Conservation (phyloP, 2,888 invertebrate genomes). For the Eledona agricola region DNA sequence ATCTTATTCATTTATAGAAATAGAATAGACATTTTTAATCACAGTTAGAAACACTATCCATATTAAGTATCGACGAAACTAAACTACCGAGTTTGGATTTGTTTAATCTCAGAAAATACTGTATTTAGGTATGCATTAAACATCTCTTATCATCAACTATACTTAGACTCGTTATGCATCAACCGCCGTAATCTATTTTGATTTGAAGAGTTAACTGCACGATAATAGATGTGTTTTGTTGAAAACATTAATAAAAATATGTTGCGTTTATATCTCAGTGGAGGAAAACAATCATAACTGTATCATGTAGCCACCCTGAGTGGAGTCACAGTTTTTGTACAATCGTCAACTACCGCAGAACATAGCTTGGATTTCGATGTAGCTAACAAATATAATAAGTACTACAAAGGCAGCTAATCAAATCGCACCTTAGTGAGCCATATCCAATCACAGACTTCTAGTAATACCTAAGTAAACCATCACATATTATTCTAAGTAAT, state of each 20-base stretch:
- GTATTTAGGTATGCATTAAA: conserved; percentile 25
- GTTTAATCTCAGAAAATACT: conserved; percentile 36
- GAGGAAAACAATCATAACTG: conserved; percentile 2
- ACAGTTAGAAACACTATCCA: conserved; percentile 58
- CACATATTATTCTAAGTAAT: conserved; percentile 11
- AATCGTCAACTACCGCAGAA: conserved; percentile 9
- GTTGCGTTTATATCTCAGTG: neutral
- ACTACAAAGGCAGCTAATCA: conserved; percentile 43
- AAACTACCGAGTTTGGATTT: conserved; percentile 39
- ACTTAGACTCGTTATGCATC: conserved; percentile 27
- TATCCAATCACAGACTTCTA: conserved; percentile 51
- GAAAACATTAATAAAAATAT: neutral
- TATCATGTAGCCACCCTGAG: conserved; percentile 25
- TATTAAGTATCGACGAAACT: conserved; percentile 35
- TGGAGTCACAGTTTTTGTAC: conserved; percentile 18
- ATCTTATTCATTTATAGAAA: conserved; percentile 50
- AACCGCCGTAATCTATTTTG: conserved; percentile 23
- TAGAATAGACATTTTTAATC: conserved; percentile 56
- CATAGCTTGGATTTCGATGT: conserved; percentile 27
- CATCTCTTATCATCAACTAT: conserved; percentile 26
- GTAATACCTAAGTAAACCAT: conserved; percentile 31
- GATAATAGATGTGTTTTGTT: conserved; percentile 8
- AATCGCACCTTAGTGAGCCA: conserved; percentile 45
- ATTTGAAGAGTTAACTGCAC: conserved; percentile 15
- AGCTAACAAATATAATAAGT: conserved; percentile 26